Conservation (phyloP, 2,888 invertebrate species). For the Standfussiana lucernea region DNA sequence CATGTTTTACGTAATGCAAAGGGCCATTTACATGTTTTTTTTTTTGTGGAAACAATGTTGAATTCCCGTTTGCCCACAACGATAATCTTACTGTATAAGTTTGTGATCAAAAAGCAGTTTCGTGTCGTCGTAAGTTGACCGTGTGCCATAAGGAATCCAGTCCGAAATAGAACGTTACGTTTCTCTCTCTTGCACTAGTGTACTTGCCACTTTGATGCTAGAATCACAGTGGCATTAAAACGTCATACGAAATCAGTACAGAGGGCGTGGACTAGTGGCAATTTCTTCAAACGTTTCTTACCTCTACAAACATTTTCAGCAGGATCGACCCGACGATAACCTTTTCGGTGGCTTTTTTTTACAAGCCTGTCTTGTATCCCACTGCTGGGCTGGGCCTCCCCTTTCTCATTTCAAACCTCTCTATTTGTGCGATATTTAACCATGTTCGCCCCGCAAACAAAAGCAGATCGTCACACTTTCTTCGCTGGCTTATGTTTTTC, state of each 20-base stretch:
- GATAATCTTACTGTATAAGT: neutral
- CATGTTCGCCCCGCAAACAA: too few species aligned
- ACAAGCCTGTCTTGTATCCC: too few species aligned
- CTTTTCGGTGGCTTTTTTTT: neutral
- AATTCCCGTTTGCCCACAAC: neutral
- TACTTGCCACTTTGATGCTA: too few species aligned
- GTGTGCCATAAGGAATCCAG: too few species aligned
- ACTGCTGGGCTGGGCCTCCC: too few species aligned
- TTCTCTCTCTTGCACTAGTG: neutral
- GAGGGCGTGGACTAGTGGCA: neutral
- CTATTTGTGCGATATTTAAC: too few species aligned
- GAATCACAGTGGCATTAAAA: neutral
- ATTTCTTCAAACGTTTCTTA: neutral
- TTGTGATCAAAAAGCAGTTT: neutral
- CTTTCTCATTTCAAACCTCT: too few species aligned
- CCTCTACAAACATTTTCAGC: neutral
- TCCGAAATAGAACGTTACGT: too few species aligned
- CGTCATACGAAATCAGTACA: neutral
- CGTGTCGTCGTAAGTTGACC: too few species aligned
- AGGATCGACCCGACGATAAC: neutral
- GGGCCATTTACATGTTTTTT: neutral
- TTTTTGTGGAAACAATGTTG: too few species aligned
- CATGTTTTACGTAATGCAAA: neutral
- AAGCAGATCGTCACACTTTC: too few species aligned
- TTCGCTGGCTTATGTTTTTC: neutral